phyloP scores from a whole-genome alignment of 53 echinoderm and acorn worm species.

The Hippasteria phrygiana region DNA sequence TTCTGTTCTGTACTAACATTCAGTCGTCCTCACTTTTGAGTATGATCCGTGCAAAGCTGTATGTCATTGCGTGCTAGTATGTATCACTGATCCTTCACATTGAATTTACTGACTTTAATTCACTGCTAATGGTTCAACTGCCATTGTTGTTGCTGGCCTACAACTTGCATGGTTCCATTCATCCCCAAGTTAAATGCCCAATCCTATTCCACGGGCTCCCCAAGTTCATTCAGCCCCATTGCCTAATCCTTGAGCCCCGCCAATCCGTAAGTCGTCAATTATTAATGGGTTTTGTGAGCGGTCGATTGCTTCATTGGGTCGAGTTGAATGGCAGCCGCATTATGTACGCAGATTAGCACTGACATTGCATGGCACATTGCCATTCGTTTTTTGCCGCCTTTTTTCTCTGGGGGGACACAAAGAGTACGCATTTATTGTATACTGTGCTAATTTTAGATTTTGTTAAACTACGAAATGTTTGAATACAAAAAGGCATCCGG shows the following conservation, averaged over 20 bases:
- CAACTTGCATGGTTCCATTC: background rate
- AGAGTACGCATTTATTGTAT: too few species aligned
- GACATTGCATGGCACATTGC: slow-evolving; percentile 50
- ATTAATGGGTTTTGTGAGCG: slow-evolving; percentile 47
- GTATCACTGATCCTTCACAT: too few species aligned
- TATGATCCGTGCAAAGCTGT: too few species aligned
- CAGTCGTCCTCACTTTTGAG: too few species aligned
- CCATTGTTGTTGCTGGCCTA: background rate
- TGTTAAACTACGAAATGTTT: too few species aligned
- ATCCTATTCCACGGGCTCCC: background rate
- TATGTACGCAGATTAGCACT: slow-evolving; percentile 53
- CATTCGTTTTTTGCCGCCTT: slow-evolving; percentile 42
- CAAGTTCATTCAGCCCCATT: slow-evolving; percentile 17
- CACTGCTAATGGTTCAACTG: background rate
- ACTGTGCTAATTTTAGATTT: too few species aligned
- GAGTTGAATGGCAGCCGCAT: slow-evolving; percentile 41
- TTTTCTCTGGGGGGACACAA: background rate
- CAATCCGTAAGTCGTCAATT: slow-evolving; percentile 52
- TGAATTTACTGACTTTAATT: too few species aligned
- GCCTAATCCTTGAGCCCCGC: background rate
- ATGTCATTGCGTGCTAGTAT: too few species aligned
- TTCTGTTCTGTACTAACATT: too few species aligned
- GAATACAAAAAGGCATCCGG: too few species aligned
- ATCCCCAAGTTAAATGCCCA: background rate
- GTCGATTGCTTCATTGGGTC: slow-evolving; percentile 45